Evolutionary conservation across 2,797 vertebrate species (phyloP).

Genomic region (Onychomys arenicola): DNA sequence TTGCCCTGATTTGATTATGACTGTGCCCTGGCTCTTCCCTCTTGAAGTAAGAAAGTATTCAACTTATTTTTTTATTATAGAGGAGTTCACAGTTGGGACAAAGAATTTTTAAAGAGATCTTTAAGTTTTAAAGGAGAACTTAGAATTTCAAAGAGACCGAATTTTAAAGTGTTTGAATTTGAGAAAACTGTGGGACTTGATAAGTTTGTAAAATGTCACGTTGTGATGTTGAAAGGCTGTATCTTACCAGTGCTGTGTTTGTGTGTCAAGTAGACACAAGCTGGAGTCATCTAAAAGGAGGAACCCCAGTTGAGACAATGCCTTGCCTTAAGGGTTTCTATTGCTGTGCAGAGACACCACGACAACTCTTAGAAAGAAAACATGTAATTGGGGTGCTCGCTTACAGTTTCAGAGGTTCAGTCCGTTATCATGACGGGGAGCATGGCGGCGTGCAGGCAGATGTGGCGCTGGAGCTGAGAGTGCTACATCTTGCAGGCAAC

Average conservation of each 20-base stretch:
- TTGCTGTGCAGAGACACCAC: too few species aligned
- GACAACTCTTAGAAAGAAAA: too few species aligned
- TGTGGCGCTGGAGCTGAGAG: too few species aligned
- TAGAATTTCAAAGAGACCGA: background rate
- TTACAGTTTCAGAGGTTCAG: too few species aligned
- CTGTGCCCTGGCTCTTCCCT: background rate
- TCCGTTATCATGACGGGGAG: too few species aligned
- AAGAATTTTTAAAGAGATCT: background rate
- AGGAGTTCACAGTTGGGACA: background rate
- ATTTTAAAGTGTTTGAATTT: background rate
- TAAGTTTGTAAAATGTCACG: background rate
- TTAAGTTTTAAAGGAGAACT: background rate
- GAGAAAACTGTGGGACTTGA: background rate
- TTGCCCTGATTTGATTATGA: background rate
- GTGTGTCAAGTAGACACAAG: background rate
- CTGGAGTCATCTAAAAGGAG: background rate
- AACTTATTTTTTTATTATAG: background rate
- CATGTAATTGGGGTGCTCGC: too few species aligned
- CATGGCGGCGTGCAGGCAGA: too few species aligned
- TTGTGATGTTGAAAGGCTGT: background rate
- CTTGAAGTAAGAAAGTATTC: background rate
- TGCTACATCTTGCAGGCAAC: too few species aligned
- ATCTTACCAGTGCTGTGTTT: background rate
- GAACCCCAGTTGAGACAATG: background rate
- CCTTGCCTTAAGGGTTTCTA: background rate